Base-by-base conservation (phyloP, 2,113 vertebrate genomes). In the Albula goreensis region DNA sequence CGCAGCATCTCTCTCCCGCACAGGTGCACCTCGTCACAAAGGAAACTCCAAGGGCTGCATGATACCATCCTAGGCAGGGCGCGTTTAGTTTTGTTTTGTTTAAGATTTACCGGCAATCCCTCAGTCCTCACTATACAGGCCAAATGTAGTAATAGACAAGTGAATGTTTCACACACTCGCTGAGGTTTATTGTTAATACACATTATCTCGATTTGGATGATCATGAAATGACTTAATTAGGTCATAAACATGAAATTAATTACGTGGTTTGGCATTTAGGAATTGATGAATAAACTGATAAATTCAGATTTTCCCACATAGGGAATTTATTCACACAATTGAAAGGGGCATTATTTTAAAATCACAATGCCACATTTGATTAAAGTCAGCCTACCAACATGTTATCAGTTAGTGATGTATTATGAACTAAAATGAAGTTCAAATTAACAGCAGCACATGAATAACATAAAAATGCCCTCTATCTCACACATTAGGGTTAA, bases 21-120 rank as follows among this genome's bases (percentile, higher is more conserved):
- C 57, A 56, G 80, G 25, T 52, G 11, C 57, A 50, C 51, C 50
- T 51, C 3, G 31, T 25, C 56, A 70, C 78, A 17, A 13, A 52
- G 57, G 57, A 85, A 15, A 50, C 31, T 22, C 77, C 41, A 78
- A 83, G 53, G 86, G 53, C 51, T 83, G 83, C 50, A 81, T 66
- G 52, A 82, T 83, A 12, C 48, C 77, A 83, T 77, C 53, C 74
- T 56, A 86, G 86, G 78, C 66, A 78, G 74, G 70, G 63, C 53
- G 53, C 57, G 52, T 57, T 51, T 83, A 57, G 60, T 78, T 86
- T 74, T 74, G 70, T 74, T 60, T 56, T 74, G 70, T 74, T 60
- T 56, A 25, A 70, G 50, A 78, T 51, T 60, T 81, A 74, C 77
- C 56, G 74, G 50, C 48, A 77, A 82, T 82, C 85, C 80, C 80